phyloP scores from a whole-genome alignment of 2,888 invertebrate species.

The Tenthredo scrophulariae region DNA sequence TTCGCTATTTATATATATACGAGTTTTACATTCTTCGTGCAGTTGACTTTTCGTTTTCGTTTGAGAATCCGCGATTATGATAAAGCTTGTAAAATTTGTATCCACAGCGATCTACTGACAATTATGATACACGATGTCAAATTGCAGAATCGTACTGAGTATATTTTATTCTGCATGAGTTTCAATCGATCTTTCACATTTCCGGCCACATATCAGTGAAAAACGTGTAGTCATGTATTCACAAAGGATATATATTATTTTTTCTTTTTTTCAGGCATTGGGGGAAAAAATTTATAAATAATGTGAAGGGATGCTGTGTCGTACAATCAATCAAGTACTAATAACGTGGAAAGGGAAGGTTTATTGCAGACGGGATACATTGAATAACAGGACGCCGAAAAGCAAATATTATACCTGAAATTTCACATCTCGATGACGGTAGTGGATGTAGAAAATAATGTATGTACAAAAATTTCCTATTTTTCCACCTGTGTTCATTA shows the following conservation, averaged over 20 bases:
- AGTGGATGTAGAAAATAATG: neutral
- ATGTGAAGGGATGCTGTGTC: slow-evolving; percentile 13
- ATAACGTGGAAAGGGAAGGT: slow-evolving; percentile 8
- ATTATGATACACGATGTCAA: neutral
- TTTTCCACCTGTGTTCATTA: neutral
- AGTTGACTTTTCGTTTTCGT: neutral
- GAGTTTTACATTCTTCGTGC: neutral
- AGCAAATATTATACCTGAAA: neutral
- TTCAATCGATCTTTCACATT: slow-evolving; percentile 10
- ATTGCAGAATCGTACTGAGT: neutral
- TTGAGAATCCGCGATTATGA: neutral
- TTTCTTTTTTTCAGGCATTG: neutral
- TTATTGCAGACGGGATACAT: slow-evolving; percentile 6
- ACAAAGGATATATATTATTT: too few relatives aligned
- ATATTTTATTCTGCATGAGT: neutral
- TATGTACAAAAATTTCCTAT: neutral
- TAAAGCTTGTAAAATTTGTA: neutral
- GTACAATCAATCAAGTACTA: slow-evolving; percentile 32
- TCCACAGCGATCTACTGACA: neutral
- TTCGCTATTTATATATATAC: too few relatives aligned
- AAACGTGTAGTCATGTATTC: neutral
- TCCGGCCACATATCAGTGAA: neutral
- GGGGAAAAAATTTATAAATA: slow-evolving; percentile 13
- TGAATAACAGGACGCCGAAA: neutral
- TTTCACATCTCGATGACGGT: neutral